phyloP scores from a whole-genome alignment of 2,113 vertebrate genomes.

The Malurus melanocephalus region DNA sequence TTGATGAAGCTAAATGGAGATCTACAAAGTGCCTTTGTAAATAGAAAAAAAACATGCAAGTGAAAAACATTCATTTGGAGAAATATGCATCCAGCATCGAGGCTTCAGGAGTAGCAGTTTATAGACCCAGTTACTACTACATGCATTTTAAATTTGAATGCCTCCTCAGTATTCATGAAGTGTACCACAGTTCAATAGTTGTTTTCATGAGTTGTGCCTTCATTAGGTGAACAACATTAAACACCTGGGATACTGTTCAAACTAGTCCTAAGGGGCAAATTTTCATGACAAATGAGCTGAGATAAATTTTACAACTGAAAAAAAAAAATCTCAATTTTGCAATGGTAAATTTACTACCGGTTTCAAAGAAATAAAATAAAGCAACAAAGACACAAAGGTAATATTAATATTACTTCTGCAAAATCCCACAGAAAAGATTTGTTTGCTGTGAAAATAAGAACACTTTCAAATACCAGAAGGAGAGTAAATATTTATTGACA shows the following conservation, averaged over 20 bases:
- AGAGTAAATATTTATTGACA: constrained; percentile 37
- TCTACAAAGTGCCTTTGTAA: constrained; percentile 49
- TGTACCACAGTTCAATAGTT: constrained; percentile 65
- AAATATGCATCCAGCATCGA: constrained; percentile 30
- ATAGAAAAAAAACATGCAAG: constrained; percentile 26
- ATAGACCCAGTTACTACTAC: constrained; percentile 35
- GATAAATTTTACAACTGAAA: constrained; percentile 65
- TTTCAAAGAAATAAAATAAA: constrained; percentile 61
- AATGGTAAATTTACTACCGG: constrained; percentile 65
- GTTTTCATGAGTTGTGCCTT: constrained; percentile 70
- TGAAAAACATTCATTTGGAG: constrained; percentile 5
- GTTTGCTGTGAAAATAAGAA: constrained; percentile 9
- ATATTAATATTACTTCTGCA: constrained; percentile 55
- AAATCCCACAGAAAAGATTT: constrained; percentile 24
- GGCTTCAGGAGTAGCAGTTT: constrained; percentile 40
- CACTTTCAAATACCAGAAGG: neutral
- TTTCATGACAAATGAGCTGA: constrained; percentile 69
- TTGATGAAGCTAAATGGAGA: constrained; percentile 52
- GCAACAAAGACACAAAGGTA: constrained; percentile 61
- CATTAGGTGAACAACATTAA: constrained; percentile 73
- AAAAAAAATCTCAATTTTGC: constrained; percentile 48
- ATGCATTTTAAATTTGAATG: constrained; percentile 61
- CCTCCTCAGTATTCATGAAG: constrained; percentile 66
- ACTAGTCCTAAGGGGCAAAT: constrained; percentile 71
- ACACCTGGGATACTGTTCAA: constrained; percentile 68